These are phyloP conservation scores for Hucho hucho DNA, from an alignment of 2,113 vertebrate genomes.

Conservation along the genomic window DNA sequence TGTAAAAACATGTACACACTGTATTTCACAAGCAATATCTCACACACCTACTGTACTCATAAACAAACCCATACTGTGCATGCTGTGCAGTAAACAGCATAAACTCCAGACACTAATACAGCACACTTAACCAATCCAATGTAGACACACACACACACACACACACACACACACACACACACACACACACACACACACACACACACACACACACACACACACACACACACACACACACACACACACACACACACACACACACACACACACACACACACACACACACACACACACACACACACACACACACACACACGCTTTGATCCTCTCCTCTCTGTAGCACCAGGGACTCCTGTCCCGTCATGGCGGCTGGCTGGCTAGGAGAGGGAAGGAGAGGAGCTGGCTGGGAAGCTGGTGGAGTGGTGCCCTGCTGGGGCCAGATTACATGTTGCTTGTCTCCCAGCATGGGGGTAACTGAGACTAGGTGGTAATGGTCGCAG, in stretches of 20 bases:
- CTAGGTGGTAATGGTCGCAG: conserved; percentile 63
- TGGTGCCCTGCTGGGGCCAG: conserved; percentile 59
- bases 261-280: conserved; percentile 7
- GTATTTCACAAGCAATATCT: background rate
- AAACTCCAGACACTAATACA: no score
- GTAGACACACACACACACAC: conserved; percentile 3
- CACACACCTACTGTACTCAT: background rate
- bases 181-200: background rate
- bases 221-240: conserved; percentile 10
- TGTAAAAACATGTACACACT: no score
- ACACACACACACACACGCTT: conserved; percentile 8
- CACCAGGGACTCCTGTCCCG: background rate
- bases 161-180: conserved; percentile 9
- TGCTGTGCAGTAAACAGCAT: no score
- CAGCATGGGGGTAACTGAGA: conserved; percentile 60
- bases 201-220: conserved; percentile 10
- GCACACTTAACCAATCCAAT: no score
- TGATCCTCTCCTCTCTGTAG: conserved; percentile 6
- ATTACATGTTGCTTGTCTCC: conserved; percentile 70
- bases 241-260: conserved; percentile 9
- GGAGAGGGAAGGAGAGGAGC: background rate
- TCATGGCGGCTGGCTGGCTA: background rate
- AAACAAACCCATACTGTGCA: background rate
- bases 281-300: conserved; percentile 10
- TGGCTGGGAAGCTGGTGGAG: conserved; percentile 24